These are phyloP conservation scores for Euglossa dilemma DNA, from an alignment of 1,140 invertebrate genomes.

Conservation along the genomic window DNA sequence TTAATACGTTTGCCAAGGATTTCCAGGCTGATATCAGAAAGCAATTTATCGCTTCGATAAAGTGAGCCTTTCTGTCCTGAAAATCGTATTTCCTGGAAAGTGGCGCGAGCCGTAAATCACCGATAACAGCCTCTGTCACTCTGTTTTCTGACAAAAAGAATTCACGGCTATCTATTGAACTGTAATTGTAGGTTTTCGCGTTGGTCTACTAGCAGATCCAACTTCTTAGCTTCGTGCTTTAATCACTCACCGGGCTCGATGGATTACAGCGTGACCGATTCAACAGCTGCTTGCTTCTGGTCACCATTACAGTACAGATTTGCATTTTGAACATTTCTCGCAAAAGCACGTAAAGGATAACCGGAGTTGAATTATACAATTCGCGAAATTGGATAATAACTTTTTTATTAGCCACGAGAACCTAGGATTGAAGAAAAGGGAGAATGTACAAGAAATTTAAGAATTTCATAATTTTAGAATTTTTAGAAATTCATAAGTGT, in stretches of 20 bases:
- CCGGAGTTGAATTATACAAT: background rate
- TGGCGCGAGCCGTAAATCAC: background rate
- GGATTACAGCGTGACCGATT: constrained; percentile 41
- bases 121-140: background rate
- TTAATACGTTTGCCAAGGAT: background rate
- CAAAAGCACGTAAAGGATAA: constrained; percentile 17
- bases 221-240: constrained; percentile 47
- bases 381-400: background rate
- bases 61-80: background rate
- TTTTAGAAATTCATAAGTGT: too few species aligned
- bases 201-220: constrained; percentile 15
- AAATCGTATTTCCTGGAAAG: constrained; percentile 6
- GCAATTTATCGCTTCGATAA: constrained; percentile 9
- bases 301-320: constrained; percentile 47
- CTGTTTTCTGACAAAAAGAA: constrained; percentile 1
- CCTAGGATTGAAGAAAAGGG: too few species aligned
- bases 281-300: constrained; percentile 42
- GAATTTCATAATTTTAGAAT: too few species aligned
- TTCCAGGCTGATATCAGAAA: background rate
- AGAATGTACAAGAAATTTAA: too few species aligned
- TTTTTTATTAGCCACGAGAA: background rate
- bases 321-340: constrained; percentile 48
- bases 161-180: background rate
- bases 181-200: background rate
- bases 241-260: constrained; percentile 28